phyloP scores from a whole-genome alignment of 2,797 vertebrate genomes.

The Lerista edwardsae region DNA sequence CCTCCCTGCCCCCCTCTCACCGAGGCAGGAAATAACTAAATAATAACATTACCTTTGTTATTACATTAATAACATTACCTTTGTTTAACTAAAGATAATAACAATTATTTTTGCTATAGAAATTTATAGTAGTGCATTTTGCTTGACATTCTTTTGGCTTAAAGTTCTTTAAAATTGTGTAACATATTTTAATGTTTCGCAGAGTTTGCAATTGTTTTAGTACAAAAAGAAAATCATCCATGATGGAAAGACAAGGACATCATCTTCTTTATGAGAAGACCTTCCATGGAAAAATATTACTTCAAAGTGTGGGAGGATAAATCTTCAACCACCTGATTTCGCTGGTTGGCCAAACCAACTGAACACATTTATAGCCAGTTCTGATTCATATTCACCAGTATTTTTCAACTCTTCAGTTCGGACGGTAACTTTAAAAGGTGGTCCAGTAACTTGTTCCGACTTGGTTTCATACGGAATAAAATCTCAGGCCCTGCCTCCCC shows the following conservation, averaged over 20 bases:
- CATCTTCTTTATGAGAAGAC: neutral
- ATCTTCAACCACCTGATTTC: neutral
- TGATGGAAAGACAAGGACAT: neutral
- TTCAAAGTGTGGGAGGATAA: neutral
- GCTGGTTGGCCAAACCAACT: too few relatives aligned
- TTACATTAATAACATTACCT: too few relatives aligned
- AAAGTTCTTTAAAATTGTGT: neutral
- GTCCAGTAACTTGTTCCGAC: too few relatives aligned
- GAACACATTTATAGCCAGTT: too few relatives aligned
- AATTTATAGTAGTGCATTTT: neutral
- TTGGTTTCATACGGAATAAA: too few relatives aligned
- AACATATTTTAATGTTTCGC: neutral
- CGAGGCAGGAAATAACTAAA: too few relatives aligned
- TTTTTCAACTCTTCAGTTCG: too few relatives aligned
- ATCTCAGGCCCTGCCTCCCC: too few relatives aligned
- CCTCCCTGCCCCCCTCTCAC: too few relatives aligned
- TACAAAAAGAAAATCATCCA: neutral
- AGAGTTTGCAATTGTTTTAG: conserved; percentile 7
- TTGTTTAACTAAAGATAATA: conserved; percentile 18
- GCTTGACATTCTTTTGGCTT: neutral
- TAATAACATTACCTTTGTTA: too few relatives aligned
- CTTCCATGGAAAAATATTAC: neutral
- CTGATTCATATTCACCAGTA: too few relatives aligned
- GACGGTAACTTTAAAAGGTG: too few relatives aligned
- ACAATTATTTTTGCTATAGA: neutral